Percentiles rank a stretch among this genome's conserved stretches.
These are phyloP conservation scores for Hirtodrosophila cameraria DNA, from an alignment of 2,888 invertebrate species.

Conservation along the genomic window DNA sequence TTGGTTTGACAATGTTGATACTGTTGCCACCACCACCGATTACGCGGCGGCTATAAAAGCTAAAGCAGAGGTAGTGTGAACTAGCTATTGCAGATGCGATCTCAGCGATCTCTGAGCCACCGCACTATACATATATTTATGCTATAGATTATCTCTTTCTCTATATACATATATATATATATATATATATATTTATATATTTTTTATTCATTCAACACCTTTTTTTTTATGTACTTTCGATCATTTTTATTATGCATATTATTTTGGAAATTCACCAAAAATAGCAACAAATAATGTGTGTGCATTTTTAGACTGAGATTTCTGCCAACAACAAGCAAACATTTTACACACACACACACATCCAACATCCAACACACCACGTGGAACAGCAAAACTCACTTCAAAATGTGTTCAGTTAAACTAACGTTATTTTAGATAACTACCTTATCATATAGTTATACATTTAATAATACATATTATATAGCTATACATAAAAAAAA, in stretches of 20 bases:
- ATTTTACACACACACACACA: slow-evolving; percentile 31
- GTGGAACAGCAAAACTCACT: slow-evolving; percentile 54
- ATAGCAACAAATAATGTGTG: slow-evolving; percentile 35
- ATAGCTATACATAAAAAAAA: slow-evolving; percentile 10
- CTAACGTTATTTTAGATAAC: slow-evolving; percentile 70
- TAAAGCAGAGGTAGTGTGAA: no score
- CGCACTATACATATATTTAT: slow-evolving; percentile 63
- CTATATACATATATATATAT: slow-evolving; percentile 21
- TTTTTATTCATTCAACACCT: slow-evolving; percentile 7
- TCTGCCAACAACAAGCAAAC: slow-evolving; percentile 56
- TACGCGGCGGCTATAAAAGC: slow-evolving; percentile 11
- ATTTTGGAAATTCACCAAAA: slow-evolving; percentile 12
- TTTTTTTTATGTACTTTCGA: slow-evolving; percentile 7
- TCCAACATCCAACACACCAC: slow-evolving; percentile 4
- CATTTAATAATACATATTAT: slow-evolving; percentile 19
- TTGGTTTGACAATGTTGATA: slow-evolving; percentile 18
- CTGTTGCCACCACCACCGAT: neutral
- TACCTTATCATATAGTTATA: slow-evolving; percentile 64
- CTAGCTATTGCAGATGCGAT: slow-evolving; percentile 28
- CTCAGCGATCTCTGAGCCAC: slow-evolving; percentile 30
- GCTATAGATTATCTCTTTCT: slow-evolving; percentile 34
- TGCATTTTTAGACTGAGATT: slow-evolving; percentile 68
- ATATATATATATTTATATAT: slow-evolving; percentile 5
- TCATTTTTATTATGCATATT: slow-evolving; percentile 8
- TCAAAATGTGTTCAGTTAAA: slow-evolving; percentile 77